Base-by-base conservation (phyloP, 2,113 vertebrate genomes). In the Amia ocellicauda region DNA sequence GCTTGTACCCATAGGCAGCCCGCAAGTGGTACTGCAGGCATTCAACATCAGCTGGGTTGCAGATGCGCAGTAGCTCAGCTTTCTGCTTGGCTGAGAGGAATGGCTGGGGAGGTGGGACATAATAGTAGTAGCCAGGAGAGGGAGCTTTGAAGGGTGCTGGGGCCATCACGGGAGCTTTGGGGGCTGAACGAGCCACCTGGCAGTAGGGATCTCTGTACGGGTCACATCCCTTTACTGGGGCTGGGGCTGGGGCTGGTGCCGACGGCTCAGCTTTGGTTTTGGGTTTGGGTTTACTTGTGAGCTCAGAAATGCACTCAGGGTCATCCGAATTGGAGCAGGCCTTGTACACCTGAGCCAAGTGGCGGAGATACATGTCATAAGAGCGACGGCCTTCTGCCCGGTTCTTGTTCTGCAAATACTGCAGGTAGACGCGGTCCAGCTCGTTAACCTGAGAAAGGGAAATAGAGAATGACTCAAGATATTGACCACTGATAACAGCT, bases 331-430 rank as follows among this genome's bases (percentile, higher is more conserved):
- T 80, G 0, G 86, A 53, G 16, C 89, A 91, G 45, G 88, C 86
- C 71, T 90, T 90, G 78, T 89, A 89, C 59, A 90, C 69, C 0
- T 89, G 87, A 3, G 82, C 78, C 47, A 90, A 73, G 80, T 88
- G 89, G 49, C 74, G 71, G 62, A 91, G 58, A 77, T 87, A 85
- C 23, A 80, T 70, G 70, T 88, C 89, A 78, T 90, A 80, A 20
- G 89, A 89, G 42, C 80, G 80, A 0, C 73, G 86, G 0, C 79
- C 75, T 63, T 91, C 88, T 0, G 85, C 86, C 0, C 89, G 85
- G 78, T 89, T 91, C 72, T 89, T 89, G 80, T 89, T 88, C 75
- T 91, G 86, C 27, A 90, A 80, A 75, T 91, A 90, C 7, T 81
- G 63, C 62, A 91, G 72, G 79, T 88, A 91, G 67, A 89, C 80